Evolutionary conservation across 2,888 invertebrate genomes (phyloP), one percentile per base, ranked within the genome.

Genomic region (Drosophila neonasuta): DNA sequence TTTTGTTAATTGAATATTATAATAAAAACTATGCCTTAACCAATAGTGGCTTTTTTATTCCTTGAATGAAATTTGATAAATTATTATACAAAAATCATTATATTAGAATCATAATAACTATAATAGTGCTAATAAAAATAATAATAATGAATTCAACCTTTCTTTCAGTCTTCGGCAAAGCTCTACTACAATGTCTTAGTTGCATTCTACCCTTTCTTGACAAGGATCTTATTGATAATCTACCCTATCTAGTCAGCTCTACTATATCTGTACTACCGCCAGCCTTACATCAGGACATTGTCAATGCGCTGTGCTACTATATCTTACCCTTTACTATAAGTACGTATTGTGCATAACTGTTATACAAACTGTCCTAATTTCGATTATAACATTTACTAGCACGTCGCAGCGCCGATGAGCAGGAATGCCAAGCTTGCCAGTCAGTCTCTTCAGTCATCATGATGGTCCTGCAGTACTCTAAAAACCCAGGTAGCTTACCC

Each of bases 401-500:
- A 11, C 94, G 96, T 46, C 94, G 94, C 82, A 94, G 93, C 73
- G 91, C 93, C 3, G 94, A 94, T n/a, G 94, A 94, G 84, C 93
- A 94, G 73, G 96, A 96, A 87, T 95, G 94, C 80, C 95, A 95
- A 80, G 95, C 96, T 10, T 95, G 95, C 68, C 96, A 96, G 88
- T 96, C 96, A 2, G 95, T 97, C 4, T 96, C 97, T 0, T 96
- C 98, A 39, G 97, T 99, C 60, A 94, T 99, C 66, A 98, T 99
- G 96, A 96, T 99, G 95, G 96, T 99, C 32, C 96, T 99, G 88
- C 99, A 99, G 90, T 98, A 99, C 90, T 97, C 98, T 1, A 95
- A 94, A 73, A 97, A 97, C 91, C 96, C 97, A 86, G 96, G 97
- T 13, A 13, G 13, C 13, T 13, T 13, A 13, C 13, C 13, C 13